Evolutionary conservation across 2,797 vertebrate genomes (phyloP), one percentile per base, ranked within the genome.

Genomic region (Galaxias olidus): DNA sequence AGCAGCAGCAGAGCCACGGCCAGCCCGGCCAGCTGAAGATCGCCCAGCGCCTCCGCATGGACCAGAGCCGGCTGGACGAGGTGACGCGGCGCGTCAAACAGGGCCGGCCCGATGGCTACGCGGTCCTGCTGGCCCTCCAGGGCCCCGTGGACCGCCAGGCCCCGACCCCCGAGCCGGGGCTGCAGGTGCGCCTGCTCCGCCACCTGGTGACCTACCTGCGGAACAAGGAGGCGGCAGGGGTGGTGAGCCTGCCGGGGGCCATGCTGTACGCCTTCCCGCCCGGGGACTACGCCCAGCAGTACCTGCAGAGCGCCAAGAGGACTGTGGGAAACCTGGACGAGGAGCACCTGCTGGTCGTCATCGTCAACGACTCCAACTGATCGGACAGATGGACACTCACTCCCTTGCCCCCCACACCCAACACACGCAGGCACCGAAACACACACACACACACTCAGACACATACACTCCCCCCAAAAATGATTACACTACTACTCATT

Each of bases 231-330:
- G 97, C 98, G 0, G 98, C 98, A 0, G 98, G 98, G 7, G 98
- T 99, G 8, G 98, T 99, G 71, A 96, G 97, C 81, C 90, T 99
- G 72, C 96, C 96, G 18, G 94, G 95, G 0, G 97, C 96, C 62
- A 98, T 98, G 96, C 91, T 99, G 55, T 98, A 99, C 0, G 97
- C 97, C 52, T 99, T 99, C 82, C 98, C 97, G 0, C 98, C 98
- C 0, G 97, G 97, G n/a, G 95, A 94, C 68, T 99, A 98, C 75
- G 96, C 96, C 0, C 95, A 97, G 85, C 96, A 97, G 90, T 98
- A 95, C 91, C 95, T 99, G 81, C 96, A 97, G 91, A 87, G 86
- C 0, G 96, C 96, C 73, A 91, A 94, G 71, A 94, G 95, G 90
- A 95, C 94, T 86, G 85, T 97, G 90, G 96, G 95, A 60, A 95